Conservation (phyloP, 2,113 vertebrate species). For the Bolborhynchus lineola region DNA sequence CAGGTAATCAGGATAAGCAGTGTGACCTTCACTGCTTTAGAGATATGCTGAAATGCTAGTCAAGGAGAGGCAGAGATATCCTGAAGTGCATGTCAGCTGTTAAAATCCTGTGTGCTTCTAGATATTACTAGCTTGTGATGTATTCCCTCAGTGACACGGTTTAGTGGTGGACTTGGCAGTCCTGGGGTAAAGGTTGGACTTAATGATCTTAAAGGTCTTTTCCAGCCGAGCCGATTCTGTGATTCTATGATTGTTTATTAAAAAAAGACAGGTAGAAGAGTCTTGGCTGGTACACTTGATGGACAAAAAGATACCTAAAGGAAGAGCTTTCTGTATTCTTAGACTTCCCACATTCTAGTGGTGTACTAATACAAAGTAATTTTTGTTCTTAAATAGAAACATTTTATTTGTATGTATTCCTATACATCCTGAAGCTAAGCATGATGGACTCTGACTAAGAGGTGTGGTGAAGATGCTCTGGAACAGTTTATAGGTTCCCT, state of each 20-base stretch:
- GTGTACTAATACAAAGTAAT: neutral
- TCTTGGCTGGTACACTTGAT: neutral
- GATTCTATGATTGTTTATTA: neutral
- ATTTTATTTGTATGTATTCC: neutral
- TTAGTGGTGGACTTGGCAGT: neutral
- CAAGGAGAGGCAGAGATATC: neutral
- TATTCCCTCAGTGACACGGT: neutral
- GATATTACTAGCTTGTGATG: neutral
- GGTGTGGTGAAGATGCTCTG: neutral
- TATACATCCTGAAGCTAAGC: neutral
- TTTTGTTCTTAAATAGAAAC: neutral
- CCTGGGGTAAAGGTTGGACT: neutral
- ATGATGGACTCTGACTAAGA: neutral
- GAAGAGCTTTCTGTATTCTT: neutral
- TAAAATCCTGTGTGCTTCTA: neutral
- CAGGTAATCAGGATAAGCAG: neutral
- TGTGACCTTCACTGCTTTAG: neutral
- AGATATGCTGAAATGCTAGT: neutral
- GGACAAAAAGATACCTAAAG: neutral
- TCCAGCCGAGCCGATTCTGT: neutral
- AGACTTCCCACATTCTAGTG: neutral
- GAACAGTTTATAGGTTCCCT: neutral
- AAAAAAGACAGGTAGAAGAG: neutral
- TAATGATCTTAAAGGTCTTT: neutral
- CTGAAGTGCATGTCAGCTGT: neutral